Evolutionary conservation across 2,113 vertebrate species (phyloP).

Genomic region (Leucoraja erinaceus): DNA sequence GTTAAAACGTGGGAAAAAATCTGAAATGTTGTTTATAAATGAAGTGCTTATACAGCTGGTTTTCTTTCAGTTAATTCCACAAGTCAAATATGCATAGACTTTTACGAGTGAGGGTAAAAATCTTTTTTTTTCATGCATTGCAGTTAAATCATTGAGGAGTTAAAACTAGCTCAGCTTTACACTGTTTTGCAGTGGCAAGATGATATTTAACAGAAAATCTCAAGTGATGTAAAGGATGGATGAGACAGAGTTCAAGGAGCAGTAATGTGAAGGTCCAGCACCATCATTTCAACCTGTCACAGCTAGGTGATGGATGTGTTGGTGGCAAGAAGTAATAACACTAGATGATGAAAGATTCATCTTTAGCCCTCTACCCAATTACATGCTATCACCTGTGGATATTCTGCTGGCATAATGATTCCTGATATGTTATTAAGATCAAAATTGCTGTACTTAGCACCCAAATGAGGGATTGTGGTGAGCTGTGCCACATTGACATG

Average conservation of each 20-base stretch:
- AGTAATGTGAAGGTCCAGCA: slow-evolving; percentile 57
- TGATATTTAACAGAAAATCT: slow-evolving; percentile 52
- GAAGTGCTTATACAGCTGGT: background rate
- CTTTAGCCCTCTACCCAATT: slow-evolving; percentile 47
- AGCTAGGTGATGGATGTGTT: slow-evolving; percentile 61
- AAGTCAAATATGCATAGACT: slow-evolving; percentile 41
- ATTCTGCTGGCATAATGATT: slow-evolving; percentile 47
- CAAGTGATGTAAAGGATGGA: slow-evolving; percentile 63
- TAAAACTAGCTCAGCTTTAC: slow-evolving; percentile 56
- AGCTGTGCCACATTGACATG: slow-evolving; percentile 41
- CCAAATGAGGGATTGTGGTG: slow-evolving; percentile 52
- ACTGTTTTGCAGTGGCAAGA: slow-evolving; percentile 51
- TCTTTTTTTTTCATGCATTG: slow-evolving; percentile 56
- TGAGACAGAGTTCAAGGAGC: slow-evolving; percentile 70
- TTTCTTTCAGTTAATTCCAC: background rate
- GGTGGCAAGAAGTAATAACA: slow-evolving; percentile 61
- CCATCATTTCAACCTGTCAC: slow-evolving; percentile 62
- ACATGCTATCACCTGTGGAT: slow-evolving; percentile 49
- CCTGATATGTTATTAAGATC: slow-evolving; percentile 50
- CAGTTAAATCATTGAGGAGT: slow-evolving; percentile 54
- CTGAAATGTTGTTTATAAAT: background rate
- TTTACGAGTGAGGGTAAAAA: slow-evolving; percentile 43
- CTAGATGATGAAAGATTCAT: slow-evolving; percentile 58
- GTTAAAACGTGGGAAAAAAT: background rate
- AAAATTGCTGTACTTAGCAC: slow-evolving; percentile 49